phyloP scores from a whole-genome alignment of 2,888 invertebrate genomes.

The Strigamia transsilvanica region DNA sequence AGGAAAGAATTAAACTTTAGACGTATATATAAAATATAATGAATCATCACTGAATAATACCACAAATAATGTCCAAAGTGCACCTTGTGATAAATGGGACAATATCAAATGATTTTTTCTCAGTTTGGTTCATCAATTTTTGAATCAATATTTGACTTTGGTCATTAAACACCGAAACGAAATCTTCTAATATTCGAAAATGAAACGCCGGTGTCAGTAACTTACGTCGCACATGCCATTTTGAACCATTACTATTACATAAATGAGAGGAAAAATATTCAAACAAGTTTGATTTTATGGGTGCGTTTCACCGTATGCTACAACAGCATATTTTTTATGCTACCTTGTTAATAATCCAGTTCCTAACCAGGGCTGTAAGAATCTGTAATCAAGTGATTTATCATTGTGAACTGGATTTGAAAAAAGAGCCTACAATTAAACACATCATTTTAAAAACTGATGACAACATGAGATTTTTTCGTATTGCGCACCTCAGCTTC shows the following conservation, averaged over 20 bases:
- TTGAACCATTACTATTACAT: conserved; percentile 61
- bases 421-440: neutral
- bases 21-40: neutral
- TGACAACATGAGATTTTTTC: neutral
- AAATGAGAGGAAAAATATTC: neutral
- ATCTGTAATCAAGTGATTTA: conserved; percentile 46
- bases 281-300: neutral
- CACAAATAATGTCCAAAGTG: conserved; percentile 68
- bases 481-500: neutral
- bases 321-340: too few species aligned
- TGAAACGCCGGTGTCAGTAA: conserved; percentile 68
- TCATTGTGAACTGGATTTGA: neutral
- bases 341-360: conserved; percentile 54
- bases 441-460: neutral
- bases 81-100: conserved; percentile 66
- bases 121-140: conserved; percentile 60
- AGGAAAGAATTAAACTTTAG: neutral
- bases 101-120: conserved; percentile 63
- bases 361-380: conserved; percentile 54
- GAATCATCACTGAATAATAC: conserved; percentile 60
- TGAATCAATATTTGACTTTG: conserved; percentile 63
- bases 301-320: neutral
- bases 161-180: conserved; percentile 66
- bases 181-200: conserved; percentile 67
- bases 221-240: conserved; percentile 65